These are phyloP conservation scores for Psittacula cyanocephala DNA, from an alignment of 2,113 vertebrate genomes.

Conservation along the genomic window DNA sequence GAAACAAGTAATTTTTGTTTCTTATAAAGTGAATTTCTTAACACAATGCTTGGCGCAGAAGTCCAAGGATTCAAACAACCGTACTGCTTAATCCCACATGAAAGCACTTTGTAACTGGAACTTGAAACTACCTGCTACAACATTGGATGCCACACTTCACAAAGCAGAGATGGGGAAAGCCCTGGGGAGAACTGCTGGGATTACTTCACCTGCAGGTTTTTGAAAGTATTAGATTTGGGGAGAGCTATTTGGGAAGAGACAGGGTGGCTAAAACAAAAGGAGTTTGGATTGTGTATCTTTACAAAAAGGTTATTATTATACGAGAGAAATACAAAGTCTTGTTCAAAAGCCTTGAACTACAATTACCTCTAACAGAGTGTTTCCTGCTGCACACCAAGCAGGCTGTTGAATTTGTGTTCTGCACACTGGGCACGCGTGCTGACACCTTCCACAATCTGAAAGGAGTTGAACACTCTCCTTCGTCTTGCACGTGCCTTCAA, in stretches of 20 bases:
- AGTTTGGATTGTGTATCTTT: neutral
- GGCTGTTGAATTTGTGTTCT: neutral
- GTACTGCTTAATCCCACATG: fast-evolving
- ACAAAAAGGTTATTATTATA: neutral
- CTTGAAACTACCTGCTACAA: neutral
- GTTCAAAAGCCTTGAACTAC: neutral
- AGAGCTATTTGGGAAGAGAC: neutral
- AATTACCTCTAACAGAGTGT: neutral
- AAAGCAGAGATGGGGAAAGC: neutral
- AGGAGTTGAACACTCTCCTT: neutral
- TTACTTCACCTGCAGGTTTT: neutral
- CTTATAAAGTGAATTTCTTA: neutral
- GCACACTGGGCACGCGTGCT: neutral
- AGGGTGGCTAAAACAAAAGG: neutral
- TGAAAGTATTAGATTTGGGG: neutral
- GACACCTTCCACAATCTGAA: neutral
- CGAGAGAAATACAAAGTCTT: neutral
- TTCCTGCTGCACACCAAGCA: neutral
- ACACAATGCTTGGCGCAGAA: neutral
- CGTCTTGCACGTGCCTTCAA: neutral
- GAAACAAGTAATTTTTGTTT: neutral
- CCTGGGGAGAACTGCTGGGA: neutral
- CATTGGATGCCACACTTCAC: fast-evolving
- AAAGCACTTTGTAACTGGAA: neutral
- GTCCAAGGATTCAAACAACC: neutral